Base-by-base conservation (phyloP, 2,888 invertebrate species). In the Eurois occulta region DNA sequence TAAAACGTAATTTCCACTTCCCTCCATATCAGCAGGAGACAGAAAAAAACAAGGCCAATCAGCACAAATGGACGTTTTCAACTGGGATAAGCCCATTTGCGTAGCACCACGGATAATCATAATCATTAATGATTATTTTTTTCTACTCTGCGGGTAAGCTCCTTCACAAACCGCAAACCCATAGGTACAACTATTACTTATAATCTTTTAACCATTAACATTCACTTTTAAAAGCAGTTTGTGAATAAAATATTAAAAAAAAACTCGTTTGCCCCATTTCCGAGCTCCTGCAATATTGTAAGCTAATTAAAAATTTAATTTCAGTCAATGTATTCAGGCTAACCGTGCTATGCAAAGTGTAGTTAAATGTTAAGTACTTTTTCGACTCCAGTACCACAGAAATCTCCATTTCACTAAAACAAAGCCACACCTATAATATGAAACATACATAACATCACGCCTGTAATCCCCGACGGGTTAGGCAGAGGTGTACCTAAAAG, bases 241-340 rank as follows among this genome's bases (percentile, higher is more conserved):
- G 16, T n/a, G 7, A 79, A 77, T 28, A 35, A 70, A 79, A 38
- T 28, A 72, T 55, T 52, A 16, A 21, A 52, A 21, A 52, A 75
- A 58, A 72, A 41, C 46, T 28, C 32, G 24, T 16, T 65, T n/a
- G 35, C 71, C 16, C 11, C 52, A 75, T 24, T 73, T 73, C 13
- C n/a, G 10, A 41, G 46, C 48, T 62, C 7, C 52, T 8, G 24
- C 28, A 72, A 71, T 38, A 38, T 43, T 24, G 18, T 65, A 28
- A 13, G n/a, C 41, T 58, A 78, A 78, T 78, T 65, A 58, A 80
- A 78, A 78, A 32, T 38, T 41, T 41, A 80, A 80, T 72, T 78
- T 64, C 24, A 66, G 32, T 46, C 46, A 80, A 80, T 65, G 80
- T 48, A 78, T 80, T 80, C 81, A 66, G n/a, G n/a, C n/a, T 41